phyloP scores from a whole-genome alignment of 2,797 vertebrate genomes.

The Carcharodon carcharias region DNA sequence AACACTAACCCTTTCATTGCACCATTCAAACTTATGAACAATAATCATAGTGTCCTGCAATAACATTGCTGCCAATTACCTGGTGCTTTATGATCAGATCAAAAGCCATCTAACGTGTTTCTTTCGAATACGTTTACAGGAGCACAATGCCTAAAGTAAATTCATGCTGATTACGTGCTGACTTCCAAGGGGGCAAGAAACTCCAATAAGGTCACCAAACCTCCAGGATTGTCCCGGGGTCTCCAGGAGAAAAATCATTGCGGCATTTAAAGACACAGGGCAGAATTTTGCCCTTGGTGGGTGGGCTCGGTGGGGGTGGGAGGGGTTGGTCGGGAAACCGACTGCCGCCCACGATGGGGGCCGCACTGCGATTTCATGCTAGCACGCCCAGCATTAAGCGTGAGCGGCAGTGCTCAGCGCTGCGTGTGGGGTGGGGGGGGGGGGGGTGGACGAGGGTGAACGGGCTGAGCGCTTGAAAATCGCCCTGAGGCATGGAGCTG shows the following conservation, averaged over 20 bases:
- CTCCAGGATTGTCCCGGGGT: not conserved
- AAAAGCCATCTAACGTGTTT: not conserved
- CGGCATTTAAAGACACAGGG: not conserved
- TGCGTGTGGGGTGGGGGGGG: too few relatives aligned
- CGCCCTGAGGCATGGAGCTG: too few relatives aligned
- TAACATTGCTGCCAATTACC: not conserved
- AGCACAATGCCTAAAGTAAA: not conserved
- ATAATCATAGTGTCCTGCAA: not conserved
- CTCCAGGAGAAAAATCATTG: not conserved
- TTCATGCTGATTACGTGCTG: not conserved
- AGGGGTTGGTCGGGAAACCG: too few relatives aligned
- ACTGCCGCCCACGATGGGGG: too few relatives aligned
- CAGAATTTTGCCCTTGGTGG: too few relatives aligned
- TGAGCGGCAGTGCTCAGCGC: too few relatives aligned
- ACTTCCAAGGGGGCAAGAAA: not conserved
- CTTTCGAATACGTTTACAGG: not conserved
- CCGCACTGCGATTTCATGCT: too few relatives aligned
- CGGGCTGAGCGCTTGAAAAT: too few relatives aligned
- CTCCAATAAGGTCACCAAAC: not conserved
- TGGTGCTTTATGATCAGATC: not conserved
- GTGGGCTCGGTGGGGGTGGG: too few relatives aligned
- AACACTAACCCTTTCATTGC: not conserved
- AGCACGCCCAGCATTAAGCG: too few relatives aligned
- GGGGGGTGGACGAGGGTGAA: too few relatives aligned
- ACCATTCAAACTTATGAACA: not conserved